Conservation (phyloP, 1,140 invertebrate genomes). For the Kradibia gibbosae region DNA sequence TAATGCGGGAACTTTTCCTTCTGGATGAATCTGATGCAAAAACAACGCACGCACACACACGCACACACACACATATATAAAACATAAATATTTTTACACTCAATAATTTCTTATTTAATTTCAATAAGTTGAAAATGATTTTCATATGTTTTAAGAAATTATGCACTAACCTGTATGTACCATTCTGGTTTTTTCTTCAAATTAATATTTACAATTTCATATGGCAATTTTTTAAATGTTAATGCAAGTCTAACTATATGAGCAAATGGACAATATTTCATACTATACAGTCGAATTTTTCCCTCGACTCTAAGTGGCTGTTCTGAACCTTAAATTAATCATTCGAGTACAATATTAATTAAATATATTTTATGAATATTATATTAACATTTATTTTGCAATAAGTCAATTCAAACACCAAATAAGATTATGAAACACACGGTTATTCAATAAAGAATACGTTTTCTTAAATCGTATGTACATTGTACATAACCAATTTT, state of each 20-base stretch:
- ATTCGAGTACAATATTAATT: conserved; percentile 34
- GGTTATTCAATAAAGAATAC: too few species aligned
- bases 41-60: conserved; percentile 20
- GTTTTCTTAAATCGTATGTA: too few species aligned
- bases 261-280: conserved; percentile 78
- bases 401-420: too few species aligned
- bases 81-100: background rate
- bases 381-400: too few species aligned
- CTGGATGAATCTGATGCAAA: conserved; percentile 71
- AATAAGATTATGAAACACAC: too few species aligned
- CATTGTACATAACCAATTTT: conserved; percentile 13
- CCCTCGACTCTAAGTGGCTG: conserved; percentile 69
- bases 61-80: conserved; percentile 4
- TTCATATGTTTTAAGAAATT: background rate
- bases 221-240: conserved; percentile 71
- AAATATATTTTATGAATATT: background rate
- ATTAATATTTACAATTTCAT: conserved; percentile 76
- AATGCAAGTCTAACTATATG: conserved; percentile 75
- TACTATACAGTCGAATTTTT: conserved; percentile 75
- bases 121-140: background rate
- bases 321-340: conserved; percentile 61
- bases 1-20: conserved; percentile 76
- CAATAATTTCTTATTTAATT: too few species aligned
- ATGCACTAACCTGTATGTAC: conserved; percentile 69
- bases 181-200: conserved; percentile 76